Conservation (phyloP, 2,113 vertebrate genomes). For the Bombycilla garrulus region DNA sequence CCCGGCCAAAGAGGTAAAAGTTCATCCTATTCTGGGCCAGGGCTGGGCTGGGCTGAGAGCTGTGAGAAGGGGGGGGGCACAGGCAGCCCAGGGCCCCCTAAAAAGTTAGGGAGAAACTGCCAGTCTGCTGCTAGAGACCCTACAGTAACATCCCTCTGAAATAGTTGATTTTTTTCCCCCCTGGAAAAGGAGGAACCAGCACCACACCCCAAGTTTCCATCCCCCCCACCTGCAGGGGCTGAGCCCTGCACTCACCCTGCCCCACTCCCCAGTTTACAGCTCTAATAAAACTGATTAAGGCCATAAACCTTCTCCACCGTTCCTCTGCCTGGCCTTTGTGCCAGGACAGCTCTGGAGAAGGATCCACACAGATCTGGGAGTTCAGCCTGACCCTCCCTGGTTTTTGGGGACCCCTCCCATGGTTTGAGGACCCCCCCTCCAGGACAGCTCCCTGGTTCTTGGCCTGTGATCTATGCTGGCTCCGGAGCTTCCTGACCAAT, state of each 20-base stretch:
- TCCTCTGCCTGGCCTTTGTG: not conserved
- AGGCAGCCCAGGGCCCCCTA: too few species aligned
- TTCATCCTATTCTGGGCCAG: not conserved
- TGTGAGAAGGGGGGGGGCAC: not conserved
- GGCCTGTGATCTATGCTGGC: not conserved
- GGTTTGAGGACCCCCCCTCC: not conserved
- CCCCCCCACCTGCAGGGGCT: accelerated
- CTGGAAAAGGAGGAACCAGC: not conserved
- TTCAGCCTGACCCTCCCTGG: not conserved
- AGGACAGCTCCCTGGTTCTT: not conserved
- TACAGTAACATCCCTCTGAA: not conserved
- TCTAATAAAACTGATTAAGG: not conserved
- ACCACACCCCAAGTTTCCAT: not conserved
- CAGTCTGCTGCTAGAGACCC: not conserved
- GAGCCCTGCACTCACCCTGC: not conserved
- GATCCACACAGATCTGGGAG: too few species aligned
- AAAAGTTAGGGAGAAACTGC: not conserved
- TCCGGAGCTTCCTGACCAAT: not conserved
- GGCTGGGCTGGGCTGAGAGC: not conserved
- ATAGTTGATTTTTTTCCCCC: too few species aligned
- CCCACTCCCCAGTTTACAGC: not conserved
- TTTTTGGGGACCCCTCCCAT: not conserved
- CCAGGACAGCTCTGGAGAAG: not conserved
- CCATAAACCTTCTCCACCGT: not conserved
- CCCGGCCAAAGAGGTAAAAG: not conserved